Conservation (phyloP, 92 coral and sea anemone genomes). For the Parazoanthus atlanticus region DNA sequence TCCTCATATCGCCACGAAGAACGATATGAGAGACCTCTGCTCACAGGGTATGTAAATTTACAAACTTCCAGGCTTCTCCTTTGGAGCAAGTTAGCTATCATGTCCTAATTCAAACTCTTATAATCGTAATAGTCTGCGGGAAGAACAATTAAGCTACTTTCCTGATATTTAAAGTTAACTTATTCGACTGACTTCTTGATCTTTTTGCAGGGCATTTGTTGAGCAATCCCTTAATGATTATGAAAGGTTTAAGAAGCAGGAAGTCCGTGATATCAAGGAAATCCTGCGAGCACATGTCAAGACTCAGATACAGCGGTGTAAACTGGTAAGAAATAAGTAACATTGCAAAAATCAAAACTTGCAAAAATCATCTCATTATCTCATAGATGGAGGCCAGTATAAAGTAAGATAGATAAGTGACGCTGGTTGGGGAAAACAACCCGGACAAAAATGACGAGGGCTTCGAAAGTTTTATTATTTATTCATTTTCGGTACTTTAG, state of each 20-base stretch:
- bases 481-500: too few species aligned
- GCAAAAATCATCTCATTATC: neutral
- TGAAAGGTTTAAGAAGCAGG: conserved; percentile 92
- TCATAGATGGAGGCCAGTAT: neutral
- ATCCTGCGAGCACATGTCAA: conserved; percentile 85
- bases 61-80: too few species aligned
- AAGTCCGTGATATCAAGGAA: conserved; percentile 84
- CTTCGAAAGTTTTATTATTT: too few species aligned
- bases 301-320: conserved; percentile 89
- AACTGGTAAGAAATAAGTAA: conserved; percentile 61
- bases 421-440: too few species aligned
- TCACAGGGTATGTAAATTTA: too few species aligned
- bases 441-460: too few species aligned
- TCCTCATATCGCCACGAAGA: too few species aligned
- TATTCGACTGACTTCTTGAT: neutral
- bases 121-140: too few species aligned
- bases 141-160: neutral
- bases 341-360: neutral
- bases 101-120: too few species aligned
- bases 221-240: conserved; percentile 82
- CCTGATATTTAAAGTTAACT: neutral
- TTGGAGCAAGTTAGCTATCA: too few species aligned
- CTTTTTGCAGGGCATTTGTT: conserved; percentile 68
- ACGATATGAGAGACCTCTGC: too few species aligned
- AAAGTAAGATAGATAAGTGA: too few species aligned